Base-by-base conservation (phyloP, 1,140 invertebrate genomes). In the Aporrectodea caliginosa region DNA sequence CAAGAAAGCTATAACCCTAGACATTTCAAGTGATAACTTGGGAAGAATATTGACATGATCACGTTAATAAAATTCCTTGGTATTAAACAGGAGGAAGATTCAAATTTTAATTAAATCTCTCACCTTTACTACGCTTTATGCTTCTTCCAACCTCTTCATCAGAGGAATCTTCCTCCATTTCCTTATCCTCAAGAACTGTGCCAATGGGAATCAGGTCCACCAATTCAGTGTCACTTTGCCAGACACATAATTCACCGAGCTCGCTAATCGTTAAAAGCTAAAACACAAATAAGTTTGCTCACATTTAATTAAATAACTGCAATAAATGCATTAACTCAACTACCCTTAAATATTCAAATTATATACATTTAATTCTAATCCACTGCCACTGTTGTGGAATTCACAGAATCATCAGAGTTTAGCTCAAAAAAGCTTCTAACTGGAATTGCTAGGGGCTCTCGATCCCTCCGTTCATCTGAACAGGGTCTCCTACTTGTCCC, bases 191-290 rank as follows among this genome's bases (percentile, higher is more conserved):
- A 82, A 89, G 82, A 22, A 86, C 78, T 35, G 85, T 83, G 16
- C 80, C 80, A 0, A 27, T 31, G n/a, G 85, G 84, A 73, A 82
- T 81, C 35, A 95, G 87, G 80, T 92, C 92, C 68, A 91, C 90
- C 1, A 92, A 88, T 78, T 93, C 91, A 73, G 94, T 88, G 83
- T 90, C 93, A 85, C 94, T 94, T 85, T 95, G 93, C 96, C 96
- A 99, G n/a, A 95, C 87, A 86, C 92, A 94, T 0, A 96, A 82
- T 79, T 91, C 90, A 22, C 92, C 92, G 88, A 79, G 68, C 14
- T 81, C 34, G 34, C 73, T 77, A n/a, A 68, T 27, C 29, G 58
- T 31, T 16, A 76, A 16, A 75, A 29, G 71, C n/a, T 75, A 75
- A 16, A 29, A 43, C 33, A 75, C 1, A n/a, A n/a, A n/a, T n/a